Evolutionary conservation across 2,113 vertebrate species (phyloP), one percentile per base, ranked within the genome.

Genomic region (Rhipidura dahli): DNA sequence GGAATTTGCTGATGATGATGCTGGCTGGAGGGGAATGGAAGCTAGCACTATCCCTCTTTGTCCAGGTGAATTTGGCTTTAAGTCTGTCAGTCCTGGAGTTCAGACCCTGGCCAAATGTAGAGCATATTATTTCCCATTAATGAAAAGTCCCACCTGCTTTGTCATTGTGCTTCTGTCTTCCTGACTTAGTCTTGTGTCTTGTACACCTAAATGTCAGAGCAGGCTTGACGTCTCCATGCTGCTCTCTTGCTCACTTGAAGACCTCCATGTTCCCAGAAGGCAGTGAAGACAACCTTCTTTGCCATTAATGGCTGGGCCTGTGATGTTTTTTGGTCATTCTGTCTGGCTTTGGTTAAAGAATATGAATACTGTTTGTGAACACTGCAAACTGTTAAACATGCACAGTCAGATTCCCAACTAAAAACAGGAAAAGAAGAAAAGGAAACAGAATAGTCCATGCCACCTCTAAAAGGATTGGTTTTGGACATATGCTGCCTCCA

Each of bases 351-450:
- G 22, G 16, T 53, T 72, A 53, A 76, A 83, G 53, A 65, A 45
- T 51, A n/a, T 1, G 2, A 54, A 10, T n/a, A 24, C 15, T 85
- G 65, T 40, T 69, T 1, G 3, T 1, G 6, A 35, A 28, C 1
- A 2, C 4, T 33, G 10, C 18, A 18, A 47, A 72, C 31, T 64
- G 14, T 60, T 91, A 30, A 17, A 12, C 11, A 5, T 50, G 23
- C 14, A 17, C 7, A 19, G n/a, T 40, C 56, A 69, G 37, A 64
- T 78, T 75, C 51, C 20, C 13, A 35, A 1, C 0, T 0, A 1
- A 82, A 44, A 65, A 44, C 5, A 30, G 20, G 1, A 8, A 50
- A 44, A 53, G 13, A 11, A 28, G 28, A 50, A 24, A 37, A 26
- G 17, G 3, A 40, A 69, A 53, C 53, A 33, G 15, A 70, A 42